A percentile compares a stretch with the other conserved stretches of the same genome.
Evolutionary conservation across 2,113 vertebrate species (phyloP).

Genomic region (Grus americana): DNA sequence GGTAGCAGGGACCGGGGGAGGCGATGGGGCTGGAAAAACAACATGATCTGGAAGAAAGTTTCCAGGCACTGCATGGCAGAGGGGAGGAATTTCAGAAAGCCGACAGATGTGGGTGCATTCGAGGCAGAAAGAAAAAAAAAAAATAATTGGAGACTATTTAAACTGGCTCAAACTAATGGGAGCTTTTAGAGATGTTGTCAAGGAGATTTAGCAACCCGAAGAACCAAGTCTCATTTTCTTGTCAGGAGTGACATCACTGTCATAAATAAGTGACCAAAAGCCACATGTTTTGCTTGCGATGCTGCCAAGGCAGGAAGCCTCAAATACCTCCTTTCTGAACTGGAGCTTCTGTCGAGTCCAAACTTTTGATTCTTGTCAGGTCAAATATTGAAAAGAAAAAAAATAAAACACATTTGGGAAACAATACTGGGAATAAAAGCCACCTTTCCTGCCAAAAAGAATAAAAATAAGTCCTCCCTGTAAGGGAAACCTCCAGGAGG

Average conservation of each 20-base stretch:
- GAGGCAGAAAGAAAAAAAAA: not conserved
- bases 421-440: not conserved
- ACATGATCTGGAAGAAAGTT: not conserved
- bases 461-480: not conserved
- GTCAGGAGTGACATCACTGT: constrained; percentile 9
- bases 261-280: constrained; percentile 57
- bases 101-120: not conserved
- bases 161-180: not conserved
- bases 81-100: not conserved
- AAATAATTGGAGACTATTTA: not conserved
- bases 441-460: not conserved
- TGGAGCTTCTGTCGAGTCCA: not conserved
- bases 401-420: not conserved
- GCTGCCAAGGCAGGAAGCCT: constrained; percentile 25
- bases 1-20: accelerated
- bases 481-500: not conserved
- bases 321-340: constrained; percentile 13
- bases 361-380: not conserved
- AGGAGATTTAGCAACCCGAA: not conserved
- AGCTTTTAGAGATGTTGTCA: not conserved
- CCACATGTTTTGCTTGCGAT: constrained; percentile 59
- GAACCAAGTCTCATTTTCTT: not conserved
- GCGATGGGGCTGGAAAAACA: not conserved
- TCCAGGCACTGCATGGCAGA: not conserved
- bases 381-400: not conserved